Conservation (phyloP, 2,888 invertebrate species). For the Poecilobothrus nobilitatus region DNA sequence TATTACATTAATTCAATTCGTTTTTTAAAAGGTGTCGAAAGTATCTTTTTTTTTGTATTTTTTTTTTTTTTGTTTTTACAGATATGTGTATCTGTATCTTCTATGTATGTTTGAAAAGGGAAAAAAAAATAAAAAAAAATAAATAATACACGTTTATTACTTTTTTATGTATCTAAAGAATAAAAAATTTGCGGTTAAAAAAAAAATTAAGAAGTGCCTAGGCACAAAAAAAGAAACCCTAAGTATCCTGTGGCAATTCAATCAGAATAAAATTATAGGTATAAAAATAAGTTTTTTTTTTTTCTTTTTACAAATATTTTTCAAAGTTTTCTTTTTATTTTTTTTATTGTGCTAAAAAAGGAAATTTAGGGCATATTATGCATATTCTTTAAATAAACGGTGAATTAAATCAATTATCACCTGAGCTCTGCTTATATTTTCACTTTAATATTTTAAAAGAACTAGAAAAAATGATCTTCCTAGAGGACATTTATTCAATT, state of each 20-base stretch:
- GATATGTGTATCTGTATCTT: no score
- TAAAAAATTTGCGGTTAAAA: neutral
- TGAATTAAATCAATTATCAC: constrained; percentile 6
- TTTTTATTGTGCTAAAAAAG: neutral
- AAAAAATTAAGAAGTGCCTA: neutral
- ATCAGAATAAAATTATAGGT: neutral
- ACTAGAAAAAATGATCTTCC: no score
- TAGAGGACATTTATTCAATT: no score
- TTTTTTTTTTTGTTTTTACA: neutral
- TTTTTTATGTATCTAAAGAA: constrained; percentile 11
- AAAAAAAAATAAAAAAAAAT: no score
- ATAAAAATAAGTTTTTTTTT: neutral
- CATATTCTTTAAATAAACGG: neutral
- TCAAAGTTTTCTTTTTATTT: no score
- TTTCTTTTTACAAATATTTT: neutral
- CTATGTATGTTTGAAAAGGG: constrained; percentile 3
- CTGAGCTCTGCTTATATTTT: no score
- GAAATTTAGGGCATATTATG: neutral
- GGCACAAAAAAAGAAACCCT: neutral
- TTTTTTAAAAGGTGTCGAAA: constrained; percentile 7
- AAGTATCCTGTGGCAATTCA: constrained; percentile 4
- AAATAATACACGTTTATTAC: constrained; percentile 12
- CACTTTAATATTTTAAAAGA: neutral
- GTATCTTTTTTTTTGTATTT: neutral
- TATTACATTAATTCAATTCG: constrained; percentile 22